Evolutionary conservation across 2,888 invertebrate species (phyloP).

Genomic region (Hemistola chrysoprasaria): DNA sequence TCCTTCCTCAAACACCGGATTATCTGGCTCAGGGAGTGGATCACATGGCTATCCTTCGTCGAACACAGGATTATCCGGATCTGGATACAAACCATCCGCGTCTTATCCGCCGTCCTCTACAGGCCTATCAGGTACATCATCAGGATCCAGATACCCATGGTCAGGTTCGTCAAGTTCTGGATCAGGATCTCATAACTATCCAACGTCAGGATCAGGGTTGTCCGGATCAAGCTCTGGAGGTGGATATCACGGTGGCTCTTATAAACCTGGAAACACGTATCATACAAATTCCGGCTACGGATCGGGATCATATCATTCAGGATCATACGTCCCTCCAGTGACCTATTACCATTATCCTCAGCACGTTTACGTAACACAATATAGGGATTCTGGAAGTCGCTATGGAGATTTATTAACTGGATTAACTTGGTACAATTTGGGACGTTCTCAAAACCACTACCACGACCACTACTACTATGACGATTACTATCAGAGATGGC

Average conservation of each 20-base stretch:
- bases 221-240: conserved; percentile 27
- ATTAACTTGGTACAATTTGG: conserved; percentile 66
- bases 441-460: conserved; percentile 60
- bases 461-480: conserved; percentile 58
- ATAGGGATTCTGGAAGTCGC: conserved; percentile 64
- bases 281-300: conserved; percentile 28
- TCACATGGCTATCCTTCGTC: conserved; percentile 25
- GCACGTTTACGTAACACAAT: conserved; percentile 62
- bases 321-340: conserved; percentile 1
- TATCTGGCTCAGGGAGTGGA: conserved; percentile 26
- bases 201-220: conserved; percentile 26
- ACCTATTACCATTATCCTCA: conserved; percentile 46
- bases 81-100: conserved; percentile 10
- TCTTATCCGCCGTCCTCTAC: conserved; percentile 18
- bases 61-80: conserved; percentile 7
- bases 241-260: not conserved
- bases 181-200: conserved; percentile 13
- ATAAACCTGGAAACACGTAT: conserved; percentile 27
- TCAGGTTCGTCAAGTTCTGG: conserved; percentile 36
- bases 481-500: conserved; percentile 65
- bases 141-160: conserved; percentile 23
- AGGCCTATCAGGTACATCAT: conserved; percentile 29
- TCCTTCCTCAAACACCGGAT: conserved; percentile 22
- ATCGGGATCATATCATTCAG: conserved; percentile 10
- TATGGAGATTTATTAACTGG: conserved; percentile 67